Evolutionary conservation across 2,113 vertebrate genomes (phyloP).

Genomic region (human): GRCh38 chrX:101221501-101222000

Average conservation of each 20-base stretch:
- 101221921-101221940: background rate
- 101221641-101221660: background rate
- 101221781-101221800: background rate
- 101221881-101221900: background rate
- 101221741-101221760: background rate
- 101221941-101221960: slow-evolving; percentile 10
- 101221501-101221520: background rate
- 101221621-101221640: background rate
- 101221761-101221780: background rate
- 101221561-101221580: background rate
- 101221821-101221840: background rate
- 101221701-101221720: background rate
- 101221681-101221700: slow-evolving; percentile 11
- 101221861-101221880: slow-evolving; percentile 11
- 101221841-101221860: background rate
- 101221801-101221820: background rate
- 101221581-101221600: background rate
- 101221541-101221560: background rate
- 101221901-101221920: background rate
- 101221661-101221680: background rate
- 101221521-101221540: background rate
- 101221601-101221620: background rate
- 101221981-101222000: background rate
- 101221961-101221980: background rate
- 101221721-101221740: background rate